Base-by-base conservation (phyloP, 2,113 vertebrate species). In the Lasiurus borealis region DNA sequence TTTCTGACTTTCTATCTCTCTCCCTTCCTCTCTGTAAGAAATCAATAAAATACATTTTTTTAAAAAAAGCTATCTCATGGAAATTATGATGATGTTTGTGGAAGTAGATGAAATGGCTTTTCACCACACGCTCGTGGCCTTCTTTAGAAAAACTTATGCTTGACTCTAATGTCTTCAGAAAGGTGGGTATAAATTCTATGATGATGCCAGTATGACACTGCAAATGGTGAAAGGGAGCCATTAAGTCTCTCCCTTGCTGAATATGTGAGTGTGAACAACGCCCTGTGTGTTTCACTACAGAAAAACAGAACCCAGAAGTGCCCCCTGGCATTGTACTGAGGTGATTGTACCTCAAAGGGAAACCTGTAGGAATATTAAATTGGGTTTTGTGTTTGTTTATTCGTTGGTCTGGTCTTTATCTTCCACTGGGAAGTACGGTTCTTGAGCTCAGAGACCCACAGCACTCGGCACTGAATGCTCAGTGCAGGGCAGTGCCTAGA, bases 81-180 rank as follows among this genome's bases (percentile, higher is more conserved):
- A 57, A 66, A 57, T 59, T 48, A 80, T 36, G 91, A 71, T 46
- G 2, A 0, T 80, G 50, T 83, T 73, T 31, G 44, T 29, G 4
- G 44, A 88, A 76, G 48, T 64, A 3, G 40, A 2, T 85, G 29
- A 68, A 57, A 83, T 94, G 12, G 6, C 66, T 73, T 92, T 92
- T 88, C 40, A 82, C 73, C 27, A 68, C 85, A 72, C 1, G 6
- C 4, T 54, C 54, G 5, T 85, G 21, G 11, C 8, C 7, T 72
- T 75, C 66, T 86, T 90, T 86, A 57, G 57, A 85, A 69, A 82
- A 50, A 16, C 18, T 80, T 29, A 40, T 81, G 82, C 75, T 76
- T 57, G 15, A 52, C n/a, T 90, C 2, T 21, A 52, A 40, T 21
- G 5, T 57, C 18, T 92, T 91, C 48, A 29, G 23, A 85, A 84